A percentile compares a stretch with the other conserved stretches of the same genome.
Evolutionary conservation across 2,797 vertebrate genomes (phyloP).

Genomic region (Pseudomugil gertrudae): DNA sequence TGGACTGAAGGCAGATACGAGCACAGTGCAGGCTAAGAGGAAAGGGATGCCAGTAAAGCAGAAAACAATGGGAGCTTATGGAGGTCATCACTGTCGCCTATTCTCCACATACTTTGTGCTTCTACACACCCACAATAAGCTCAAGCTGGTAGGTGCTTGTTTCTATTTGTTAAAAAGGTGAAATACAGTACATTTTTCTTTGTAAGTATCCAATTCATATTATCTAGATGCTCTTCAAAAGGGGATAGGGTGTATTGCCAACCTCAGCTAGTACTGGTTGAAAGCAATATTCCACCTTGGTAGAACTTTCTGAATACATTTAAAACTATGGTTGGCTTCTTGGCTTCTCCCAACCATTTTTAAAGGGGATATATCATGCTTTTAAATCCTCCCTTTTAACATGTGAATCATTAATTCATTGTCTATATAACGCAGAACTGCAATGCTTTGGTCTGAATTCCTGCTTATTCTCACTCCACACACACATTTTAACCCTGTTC

Average conservation of each 20-base stretch:
- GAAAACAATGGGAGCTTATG: conserved; percentile 24
- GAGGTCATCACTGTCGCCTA: conserved; percentile 23
- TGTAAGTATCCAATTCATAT: conserved; percentile 13
- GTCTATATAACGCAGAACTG: too few relatives aligned
- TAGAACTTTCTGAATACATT: conserved; percentile 23
- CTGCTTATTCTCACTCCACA: too few relatives aligned
- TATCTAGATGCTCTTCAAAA: conserved; percentile 14
- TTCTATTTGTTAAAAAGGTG: conserved; percentile 14
- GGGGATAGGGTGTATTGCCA: conserved; percentile 13
- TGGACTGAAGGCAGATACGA: conserved; percentile 8
- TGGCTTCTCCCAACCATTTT: neutral
- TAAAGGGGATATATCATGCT: too few relatives aligned
- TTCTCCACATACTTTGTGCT: conserved; percentile 19
- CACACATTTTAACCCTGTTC: too few relatives aligned
- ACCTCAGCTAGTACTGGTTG: conserved; percentile 15
- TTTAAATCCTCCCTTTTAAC: too few relatives aligned
- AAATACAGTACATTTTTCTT: conserved; percentile 1
- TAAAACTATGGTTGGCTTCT: neutral
- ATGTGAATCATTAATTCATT: too few relatives aligned
- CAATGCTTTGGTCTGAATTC: too few relatives aligned
- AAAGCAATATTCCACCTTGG: conserved; percentile 59
- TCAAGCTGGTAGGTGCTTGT: conserved; percentile 10
- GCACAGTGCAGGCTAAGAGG: conserved; percentile 12
- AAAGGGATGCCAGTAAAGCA: conserved; percentile 8
- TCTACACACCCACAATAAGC: conserved; percentile 20